Conservation (phyloP, 2,113 vertebrate genomes). For the Ailuropoda melanoleuca region DNA sequence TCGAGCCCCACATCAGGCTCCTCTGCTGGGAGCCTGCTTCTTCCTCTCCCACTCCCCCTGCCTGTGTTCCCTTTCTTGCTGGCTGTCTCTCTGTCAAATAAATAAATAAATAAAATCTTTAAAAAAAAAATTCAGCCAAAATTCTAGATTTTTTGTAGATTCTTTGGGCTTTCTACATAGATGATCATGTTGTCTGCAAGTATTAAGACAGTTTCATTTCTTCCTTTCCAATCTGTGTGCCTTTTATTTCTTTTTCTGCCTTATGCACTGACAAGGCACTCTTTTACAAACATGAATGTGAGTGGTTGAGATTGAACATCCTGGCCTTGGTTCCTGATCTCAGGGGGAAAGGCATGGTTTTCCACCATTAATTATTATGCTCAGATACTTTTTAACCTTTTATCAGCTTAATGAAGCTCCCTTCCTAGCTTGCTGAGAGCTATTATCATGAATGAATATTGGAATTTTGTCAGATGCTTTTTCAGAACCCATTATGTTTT, state of each 20-base stretch:
- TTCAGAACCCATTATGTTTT: background rate
- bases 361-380: background rate
- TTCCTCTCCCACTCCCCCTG: too few species aligned
- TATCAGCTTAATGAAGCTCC: background rate
- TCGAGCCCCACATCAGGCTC: too few species aligned
- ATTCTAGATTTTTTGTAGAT: background rate
- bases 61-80: too few species aligned
- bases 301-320: background rate
- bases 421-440: background rate
- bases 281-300: background rate
- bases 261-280: background rate
- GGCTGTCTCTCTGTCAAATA: too few species aligned
- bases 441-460: background rate
- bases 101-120: too few species aligned
- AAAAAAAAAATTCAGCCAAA: background rate
- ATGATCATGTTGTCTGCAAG: background rate
- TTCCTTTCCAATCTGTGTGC: background rate
- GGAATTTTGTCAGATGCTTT: conserved; percentile 3
- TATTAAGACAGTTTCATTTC: background rate
- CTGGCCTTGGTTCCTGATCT: background rate
- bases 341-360: background rate
- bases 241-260: background rate
- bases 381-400: background rate
- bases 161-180: background rate
- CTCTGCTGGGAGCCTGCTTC: too few species aligned